Percentiles rank a stretch among this genome's conserved stretches.
These are phyloP conservation scores for Sinelater perroti DNA, from an alignment of 2,888 invertebrate genomes.

Conservation along the genomic window DNA sequence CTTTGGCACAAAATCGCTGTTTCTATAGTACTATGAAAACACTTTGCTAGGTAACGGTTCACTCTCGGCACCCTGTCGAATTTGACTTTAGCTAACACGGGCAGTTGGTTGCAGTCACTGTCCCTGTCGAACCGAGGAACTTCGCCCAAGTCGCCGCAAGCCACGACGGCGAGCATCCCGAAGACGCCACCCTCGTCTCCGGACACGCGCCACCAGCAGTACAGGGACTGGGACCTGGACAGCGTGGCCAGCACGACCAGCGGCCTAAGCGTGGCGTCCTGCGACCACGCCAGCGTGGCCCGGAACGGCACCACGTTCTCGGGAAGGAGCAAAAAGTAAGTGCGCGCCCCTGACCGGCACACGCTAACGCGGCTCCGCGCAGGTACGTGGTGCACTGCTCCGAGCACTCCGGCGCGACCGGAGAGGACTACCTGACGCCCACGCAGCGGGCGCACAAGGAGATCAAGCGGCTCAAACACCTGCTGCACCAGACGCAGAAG, in stretches of 20 bases:
- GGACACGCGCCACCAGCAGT: constrained; percentile 40
- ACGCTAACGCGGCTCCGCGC: too few relatives aligned
- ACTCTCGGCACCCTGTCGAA: too few relatives aligned
- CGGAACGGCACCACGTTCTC: constrained; percentile 69
- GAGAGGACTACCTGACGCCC: constrained; percentile 86
- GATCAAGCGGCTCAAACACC: constrained; percentile 76
- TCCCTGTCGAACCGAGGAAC: constrained; percentile 54
- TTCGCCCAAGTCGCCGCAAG: constrained; percentile 50
- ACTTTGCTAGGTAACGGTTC: too few relatives aligned
- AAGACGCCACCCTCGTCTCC: constrained; percentile 53
- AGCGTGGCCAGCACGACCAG: constrained; percentile 83
- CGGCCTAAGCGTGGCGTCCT: constrained; percentile 80
- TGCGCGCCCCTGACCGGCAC: too few relatives aligned
- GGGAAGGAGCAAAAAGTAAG: constrained; percentile 60
- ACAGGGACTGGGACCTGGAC: constrained; percentile 69
- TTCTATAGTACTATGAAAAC: too few relatives aligned
- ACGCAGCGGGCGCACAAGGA: constrained; percentile 86
- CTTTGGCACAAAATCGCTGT: too few relatives aligned
- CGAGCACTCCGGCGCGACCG: constrained; percentile 78
- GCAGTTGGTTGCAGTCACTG: constrained; percentile 56
- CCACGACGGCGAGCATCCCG: constrained; percentile 47
- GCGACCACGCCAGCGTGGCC: constrained; percentile 85
- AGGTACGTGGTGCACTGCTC: constrained; percentile 88
- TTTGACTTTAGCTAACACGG: too few relatives aligned
- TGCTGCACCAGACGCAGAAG: constrained; percentile 76